Percentiles rank a stretch among this genome's conserved stretches.
These are phyloP conservation scores for Trichogramma dendrolimi DNA, from an alignment of 2,888 invertebrate species.

Conservation along the genomic window DNA sequence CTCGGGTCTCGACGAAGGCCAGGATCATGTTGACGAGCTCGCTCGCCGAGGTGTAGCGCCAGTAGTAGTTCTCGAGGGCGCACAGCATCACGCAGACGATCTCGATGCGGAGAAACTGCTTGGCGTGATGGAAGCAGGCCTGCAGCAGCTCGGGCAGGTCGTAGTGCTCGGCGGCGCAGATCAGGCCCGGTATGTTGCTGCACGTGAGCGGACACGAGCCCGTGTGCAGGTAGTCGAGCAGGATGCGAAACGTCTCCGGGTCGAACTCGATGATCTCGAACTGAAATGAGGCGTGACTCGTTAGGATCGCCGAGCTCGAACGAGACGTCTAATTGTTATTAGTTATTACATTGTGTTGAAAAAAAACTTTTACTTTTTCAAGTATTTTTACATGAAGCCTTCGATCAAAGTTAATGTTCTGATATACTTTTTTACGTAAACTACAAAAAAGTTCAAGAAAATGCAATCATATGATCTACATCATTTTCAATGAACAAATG, in stretches of 20 bases:
- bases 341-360: no score
- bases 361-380: no score
- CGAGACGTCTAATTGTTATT: no score
- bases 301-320: background rate
- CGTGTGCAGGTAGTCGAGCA: constrained; percentile 87
- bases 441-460: no score
- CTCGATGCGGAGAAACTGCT: constrained; percentile 87
- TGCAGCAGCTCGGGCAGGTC: constrained; percentile 87
- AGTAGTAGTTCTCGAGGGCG: constrained; percentile 89
- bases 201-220: constrained; percentile 89
- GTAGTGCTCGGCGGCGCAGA: constrained; percentile 92
- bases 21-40: constrained; percentile 92
- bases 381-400: background rate
- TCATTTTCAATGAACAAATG: no score
- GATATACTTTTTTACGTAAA: no score
- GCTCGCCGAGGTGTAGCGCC: constrained; percentile 91
- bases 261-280: constrained; percentile 94
- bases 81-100: constrained; percentile 91
- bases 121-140: constrained; percentile 93
- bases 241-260: constrained; percentile 85
- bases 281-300: constrained; percentile 52
- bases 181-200: constrained; percentile 85
- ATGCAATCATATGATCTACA: no score
- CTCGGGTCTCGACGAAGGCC: constrained; percentile 82
- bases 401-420: background rate